Percentiles rank a stretch among this genome's conserved stretches.
These are phyloP conservation scores for Liparis tanakae DNA, from an alignment of 2,797 vertebrate species.

Conservation along the genomic window DNA sequence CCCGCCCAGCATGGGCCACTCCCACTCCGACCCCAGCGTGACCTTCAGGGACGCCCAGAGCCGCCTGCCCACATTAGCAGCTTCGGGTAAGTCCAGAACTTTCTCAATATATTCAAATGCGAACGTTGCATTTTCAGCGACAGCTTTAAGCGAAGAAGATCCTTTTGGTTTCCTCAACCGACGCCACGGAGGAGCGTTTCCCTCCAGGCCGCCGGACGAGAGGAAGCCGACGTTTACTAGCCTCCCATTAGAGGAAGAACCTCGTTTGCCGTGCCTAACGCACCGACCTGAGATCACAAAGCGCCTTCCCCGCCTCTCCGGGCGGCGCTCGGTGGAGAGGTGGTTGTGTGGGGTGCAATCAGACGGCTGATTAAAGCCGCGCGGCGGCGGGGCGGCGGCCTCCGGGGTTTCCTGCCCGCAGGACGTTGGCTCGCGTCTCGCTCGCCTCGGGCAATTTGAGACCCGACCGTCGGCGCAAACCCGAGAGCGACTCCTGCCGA, in stretches of 20 bases:
- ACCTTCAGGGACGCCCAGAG: constrained; percentile 79
- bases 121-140: background rate
- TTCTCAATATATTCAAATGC: background rate
- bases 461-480: too few species aligned
- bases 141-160: background rate
- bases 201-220: constrained; percentile 18
- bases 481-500: too few species aligned
- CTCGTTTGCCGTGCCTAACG: constrained; percentile 55
- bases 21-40: constrained; percentile 84
- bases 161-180: background rate
- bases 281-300: constrained; percentile 64
- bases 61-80: constrained; percentile 81
- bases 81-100: constrained; percentile 80
- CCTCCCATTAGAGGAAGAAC: constrained; percentile 50
- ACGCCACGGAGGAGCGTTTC: constrained; percentile 18
- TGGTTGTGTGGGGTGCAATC: constrained; percentile 67
- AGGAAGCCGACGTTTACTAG: constrained; percentile 43
- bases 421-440: constrained; percentile 71
- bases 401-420: constrained; percentile 81
- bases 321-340: constrained; percentile 61
- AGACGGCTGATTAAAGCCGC: constrained; percentile 82
- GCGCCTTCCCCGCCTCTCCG: constrained; percentile 17
- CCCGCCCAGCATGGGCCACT: constrained; percentile 81
- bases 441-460: constrained; percentile 34
- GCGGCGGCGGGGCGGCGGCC: constrained; percentile 77